Base-by-base conservation (phyloP, 23 tunicate species). In the Trididemnum clinides region DNA sequence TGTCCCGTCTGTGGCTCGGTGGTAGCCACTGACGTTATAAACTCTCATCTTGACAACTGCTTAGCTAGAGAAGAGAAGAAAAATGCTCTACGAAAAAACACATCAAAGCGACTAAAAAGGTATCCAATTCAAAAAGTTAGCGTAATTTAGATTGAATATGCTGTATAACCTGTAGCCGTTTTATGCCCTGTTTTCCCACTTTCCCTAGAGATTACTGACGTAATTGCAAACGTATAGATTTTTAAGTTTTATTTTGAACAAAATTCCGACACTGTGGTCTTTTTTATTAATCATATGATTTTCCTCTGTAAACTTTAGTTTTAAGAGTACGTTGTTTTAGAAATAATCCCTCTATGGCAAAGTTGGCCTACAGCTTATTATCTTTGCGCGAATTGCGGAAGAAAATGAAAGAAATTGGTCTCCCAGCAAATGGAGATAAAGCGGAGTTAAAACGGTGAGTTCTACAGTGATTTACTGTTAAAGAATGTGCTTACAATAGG, bases 1-100 rank as follows among this genome's bases (percentile, higher is more conserved):
- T 85, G 88, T 57, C 88, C 88, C 27, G 82, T 74, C 1, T 85
- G 88, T 85, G 88, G 88, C 25, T 12, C 59, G 0, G 26, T 25
- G 2, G 88, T 85, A 0, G 57, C 21, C 21, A 71, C 71, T 33
- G 5, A 33, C 0, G 26, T 33, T 0, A 85, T 85, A 15, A 85
- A 85, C 29, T 21, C 59, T 33, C 88, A 85, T 34, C 58, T 85
- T 1, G 88, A 85, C 82, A 35, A 49, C 58, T 85, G 88, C 35
- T 34, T 85, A 28, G 88, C 88, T 21, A 33, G 88, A 6, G 88
- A 85, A 74, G 88, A 85, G 74, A 85, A 74, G 50, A 85, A 74
- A 35, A 73, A 74, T 29, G 21, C 74, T 5, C 28, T 85, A 33
- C 59, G 88, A 26, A 57, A 85, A 37, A 85, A 85, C 66, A 83